Percentiles rank a stretch among this genome's conserved stretches.
These are phyloP conservation scores for Drosophila setifemur DNA, from an alignment of 1,140 invertebrate genomes.

Conservation along the genomic window DNA sequence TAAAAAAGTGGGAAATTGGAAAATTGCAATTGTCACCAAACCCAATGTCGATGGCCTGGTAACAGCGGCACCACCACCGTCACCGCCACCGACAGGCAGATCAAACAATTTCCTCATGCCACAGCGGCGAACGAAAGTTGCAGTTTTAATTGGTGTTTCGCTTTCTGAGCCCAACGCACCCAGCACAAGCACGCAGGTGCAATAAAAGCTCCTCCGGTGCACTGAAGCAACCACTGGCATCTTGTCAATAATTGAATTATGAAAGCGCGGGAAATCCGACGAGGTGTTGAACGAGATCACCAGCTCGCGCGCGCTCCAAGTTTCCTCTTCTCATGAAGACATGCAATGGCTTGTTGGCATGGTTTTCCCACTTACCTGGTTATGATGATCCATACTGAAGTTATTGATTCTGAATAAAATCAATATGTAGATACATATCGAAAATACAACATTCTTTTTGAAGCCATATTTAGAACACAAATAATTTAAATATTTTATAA, in stretches of 20 bases:
- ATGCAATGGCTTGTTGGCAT: too few species aligned
- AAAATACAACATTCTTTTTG: too few species aligned
- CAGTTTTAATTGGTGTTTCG: constrained; percentile 67
- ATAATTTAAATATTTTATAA: too few species aligned
- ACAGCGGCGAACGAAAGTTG: constrained; percentile 59
- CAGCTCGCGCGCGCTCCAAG: background rate
- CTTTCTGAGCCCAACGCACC: constrained; percentile 67
- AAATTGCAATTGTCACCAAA: constrained; percentile 1
- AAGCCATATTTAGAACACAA: too few species aligned
- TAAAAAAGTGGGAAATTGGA: background rate
- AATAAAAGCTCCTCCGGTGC: constrained; percentile 37
- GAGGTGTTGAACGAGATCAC: constrained; percentile 38
- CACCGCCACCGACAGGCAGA: constrained; percentile 18
- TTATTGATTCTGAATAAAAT: too few species aligned
- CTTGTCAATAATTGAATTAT: constrained; percentile 68
- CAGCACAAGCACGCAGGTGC: constrained; percentile 46
- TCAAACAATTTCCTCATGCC: constrained; percentile 58
- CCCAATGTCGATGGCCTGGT: background rate
- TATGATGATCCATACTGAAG: too few species aligned
- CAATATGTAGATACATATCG: too few species aligned
- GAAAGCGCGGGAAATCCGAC: constrained; percentile 22
- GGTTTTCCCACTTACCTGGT: too few species aligned
- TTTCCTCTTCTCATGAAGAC: too few species aligned
- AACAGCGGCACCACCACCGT: background rate
- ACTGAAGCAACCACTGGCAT: constrained; percentile 30